phyloP scores from a whole-genome alignment of 2,797 vertebrate species.

The Crocidura indochinensis region DNA sequence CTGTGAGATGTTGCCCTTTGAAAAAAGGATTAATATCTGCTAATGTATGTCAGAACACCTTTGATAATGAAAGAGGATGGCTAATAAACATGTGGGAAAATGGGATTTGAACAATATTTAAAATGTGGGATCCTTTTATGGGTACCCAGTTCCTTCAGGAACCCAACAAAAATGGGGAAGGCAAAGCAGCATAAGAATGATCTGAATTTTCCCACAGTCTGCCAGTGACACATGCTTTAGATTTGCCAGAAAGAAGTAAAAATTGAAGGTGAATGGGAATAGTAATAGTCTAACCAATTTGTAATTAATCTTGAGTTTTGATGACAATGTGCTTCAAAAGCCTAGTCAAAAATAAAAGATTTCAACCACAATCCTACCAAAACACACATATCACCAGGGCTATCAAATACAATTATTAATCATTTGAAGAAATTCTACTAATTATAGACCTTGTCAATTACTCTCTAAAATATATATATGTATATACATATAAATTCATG shows the following conservation, averaged over 20 bases:
- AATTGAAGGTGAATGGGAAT: neutral
- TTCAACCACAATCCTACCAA: neutral
- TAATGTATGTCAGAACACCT: neutral
- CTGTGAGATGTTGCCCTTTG: neutral
- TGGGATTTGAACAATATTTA: neutral
- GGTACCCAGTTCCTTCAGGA: neutral
- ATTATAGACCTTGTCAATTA: neutral
- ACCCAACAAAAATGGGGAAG: rapidly evolving
- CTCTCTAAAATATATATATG: too few species aligned
- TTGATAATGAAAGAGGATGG: neutral
- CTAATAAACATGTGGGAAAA: neutral
- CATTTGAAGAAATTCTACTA: neutral
- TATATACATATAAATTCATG: neutral
- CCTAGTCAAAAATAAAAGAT: neutral
- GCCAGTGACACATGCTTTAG: rapidly evolving
- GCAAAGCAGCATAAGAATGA: neutral
- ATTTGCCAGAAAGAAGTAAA: slow-evolving; percentile 1
- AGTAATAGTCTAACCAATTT: neutral
- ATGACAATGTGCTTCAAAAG: neutral
- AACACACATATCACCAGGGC: neutral
- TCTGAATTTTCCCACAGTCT: neutral
- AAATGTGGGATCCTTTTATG: rapidly evolving
- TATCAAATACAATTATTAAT: neutral
- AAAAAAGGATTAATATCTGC: too few species aligned
- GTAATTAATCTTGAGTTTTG: neutral